A percentile compares a stretch with the other conserved stretches of the same genome.
Evolutionary conservation across 37 sponge, comb jelly and placozoan genomes (phyloP).

Genomic region (Bolinopsis microptera): DNA sequence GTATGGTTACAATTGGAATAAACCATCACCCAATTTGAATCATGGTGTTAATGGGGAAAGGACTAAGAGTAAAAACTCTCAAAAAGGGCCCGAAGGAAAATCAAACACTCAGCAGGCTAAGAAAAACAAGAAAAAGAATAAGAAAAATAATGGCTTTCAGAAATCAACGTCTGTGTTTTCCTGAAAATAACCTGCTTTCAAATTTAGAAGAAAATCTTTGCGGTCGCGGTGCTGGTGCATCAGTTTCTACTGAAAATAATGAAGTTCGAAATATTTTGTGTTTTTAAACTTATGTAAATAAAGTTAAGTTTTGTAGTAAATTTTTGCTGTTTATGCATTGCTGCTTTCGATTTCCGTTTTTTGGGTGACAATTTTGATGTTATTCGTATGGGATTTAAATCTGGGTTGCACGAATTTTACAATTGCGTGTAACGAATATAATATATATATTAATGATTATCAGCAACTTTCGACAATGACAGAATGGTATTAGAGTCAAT

Average conservation of each 20-base stretch:
- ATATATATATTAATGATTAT: too few relatives aligned
- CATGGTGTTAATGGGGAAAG: not conserved
- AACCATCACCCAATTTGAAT: slow-evolving; percentile 47
- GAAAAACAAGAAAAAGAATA: slow-evolving; percentile 34
- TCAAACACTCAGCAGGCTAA: not conserved
- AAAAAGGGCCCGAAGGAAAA: slow-evolving; percentile 14
- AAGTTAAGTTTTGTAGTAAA: not conserved
- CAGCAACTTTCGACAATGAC: too few relatives aligned
- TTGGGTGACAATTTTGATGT: not conserved
- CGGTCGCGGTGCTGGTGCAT: too few relatives aligned
- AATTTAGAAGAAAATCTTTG: too few relatives aligned
- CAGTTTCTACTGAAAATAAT: not conserved
- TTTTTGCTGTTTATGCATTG: slow-evolving; percentile 12
- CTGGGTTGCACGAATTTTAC: too few relatives aligned
- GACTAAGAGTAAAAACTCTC: slow-evolving; percentile 32
- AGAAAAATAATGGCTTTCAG: slow-evolving; percentile 19
- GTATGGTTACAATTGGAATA: slow-evolving; percentile 47
- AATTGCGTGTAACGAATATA: too few relatives aligned
- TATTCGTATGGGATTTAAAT: not conserved
- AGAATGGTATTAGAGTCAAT: too few relatives aligned
- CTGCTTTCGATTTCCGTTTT: not conserved
- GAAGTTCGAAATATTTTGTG: not conserved
- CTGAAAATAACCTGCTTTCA: not conserved
- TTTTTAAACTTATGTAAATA: not conserved
- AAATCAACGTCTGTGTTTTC: not conserved